Percentiles rank a stretch among this genome's conserved stretches.
phyloP scores from a whole-genome alignment of 2,888 invertebrate species.

The Heliconius erato region DNA sequence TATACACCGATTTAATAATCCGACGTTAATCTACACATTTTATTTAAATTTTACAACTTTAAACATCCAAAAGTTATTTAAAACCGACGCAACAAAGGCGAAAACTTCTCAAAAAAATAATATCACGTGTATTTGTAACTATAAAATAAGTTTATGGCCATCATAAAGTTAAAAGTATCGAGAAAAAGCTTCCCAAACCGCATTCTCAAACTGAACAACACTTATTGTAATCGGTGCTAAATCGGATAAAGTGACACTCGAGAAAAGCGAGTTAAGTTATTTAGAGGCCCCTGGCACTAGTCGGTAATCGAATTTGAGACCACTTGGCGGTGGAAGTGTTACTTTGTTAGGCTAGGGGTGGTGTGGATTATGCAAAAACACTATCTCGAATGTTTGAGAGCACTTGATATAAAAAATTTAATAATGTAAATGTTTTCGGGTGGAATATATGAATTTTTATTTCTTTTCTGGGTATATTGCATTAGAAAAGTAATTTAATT shows the following conservation, averaged over 20 bases:
- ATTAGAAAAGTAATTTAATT: not conserved
- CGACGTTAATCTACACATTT: conserved; percentile 31
- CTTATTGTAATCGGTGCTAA: conserved; percentile 78
- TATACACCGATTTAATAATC: conserved; percentile 10
- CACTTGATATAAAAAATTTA: conserved; percentile 34
- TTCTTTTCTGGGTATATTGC: not conserved
- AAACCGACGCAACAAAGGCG: conserved; percentile 30
- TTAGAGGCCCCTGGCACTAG: conserved; percentile 76
- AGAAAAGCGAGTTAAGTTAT: conserved; percentile 79
- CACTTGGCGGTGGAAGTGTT: conserved; percentile 81
- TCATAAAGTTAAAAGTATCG: conserved; percentile 51
- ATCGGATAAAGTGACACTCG: conserved; percentile 82
- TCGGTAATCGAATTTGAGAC: conserved; percentile 82
- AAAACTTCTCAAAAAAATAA: conserved; percentile 41
- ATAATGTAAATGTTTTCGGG: conserved; percentile 27
- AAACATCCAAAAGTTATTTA: conserved; percentile 23
- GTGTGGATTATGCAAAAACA: conserved; percentile 71
- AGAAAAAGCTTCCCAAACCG: conserved; percentile 57
- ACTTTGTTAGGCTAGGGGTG: conserved; percentile 79
- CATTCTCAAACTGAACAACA: conserved; percentile 69
- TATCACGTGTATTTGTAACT: conserved; percentile 43
- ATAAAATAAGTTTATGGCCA: conserved; percentile 49
- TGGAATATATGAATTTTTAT: conserved; percentile 5
- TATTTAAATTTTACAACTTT: conserved; percentile 33
- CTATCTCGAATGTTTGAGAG: conserved; percentile 55